Base-by-base conservation (phyloP, 1,140 invertebrate species). In the Drosophila takahashii region DNA sequence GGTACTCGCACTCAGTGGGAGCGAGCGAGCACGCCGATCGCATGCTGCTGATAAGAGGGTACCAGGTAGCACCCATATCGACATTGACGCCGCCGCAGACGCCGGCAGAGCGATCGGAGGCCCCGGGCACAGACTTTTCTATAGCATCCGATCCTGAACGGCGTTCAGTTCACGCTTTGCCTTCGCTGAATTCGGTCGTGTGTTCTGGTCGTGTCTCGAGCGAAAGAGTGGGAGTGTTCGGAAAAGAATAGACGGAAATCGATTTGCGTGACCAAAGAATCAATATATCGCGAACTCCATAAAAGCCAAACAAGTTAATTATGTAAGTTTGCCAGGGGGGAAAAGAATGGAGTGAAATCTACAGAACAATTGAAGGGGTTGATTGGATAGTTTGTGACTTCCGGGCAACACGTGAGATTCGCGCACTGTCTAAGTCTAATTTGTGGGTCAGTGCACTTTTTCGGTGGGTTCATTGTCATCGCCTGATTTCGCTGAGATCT, bases 401-500 rank as follows among this genome's bases (percentile, higher is more conserved):
- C 36, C 44, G 37, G 22, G n/a, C 7, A 67, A 60, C 72, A 76
- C 50, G 64, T 77, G 59, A 48, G 29, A 5, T 3, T 54, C 50
- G 39, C 50, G 39, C 42, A 37, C 41, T 48, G 45, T 70, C 62
- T 45, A 42, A 27, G 47, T 59, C 16, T 39, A 22, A 50, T 79
- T 74, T 76, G 70, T 83, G 75, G 83, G 83, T 86, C 83, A 86
- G 75, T 86, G 83, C 84, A 87, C 83, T 83, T 44, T 60, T 47
- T 41, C 60, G 66, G 37, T 41, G 78, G 45, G 83, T 87, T 87
- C 83, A 86, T 86, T 89, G 79, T 83, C 83, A 73, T 50, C 59
- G 7, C 58, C 59, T 41, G 52, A 56, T 56, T 47, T 45, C 61
- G 50, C 36, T 37, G 39, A 29, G 48, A 45, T 67, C 37, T 29